These are phyloP conservation scores for Clarias laeviceps DNA, from an alignment of 2,797 vertebrate species.

Conservation along the genomic window DNA sequence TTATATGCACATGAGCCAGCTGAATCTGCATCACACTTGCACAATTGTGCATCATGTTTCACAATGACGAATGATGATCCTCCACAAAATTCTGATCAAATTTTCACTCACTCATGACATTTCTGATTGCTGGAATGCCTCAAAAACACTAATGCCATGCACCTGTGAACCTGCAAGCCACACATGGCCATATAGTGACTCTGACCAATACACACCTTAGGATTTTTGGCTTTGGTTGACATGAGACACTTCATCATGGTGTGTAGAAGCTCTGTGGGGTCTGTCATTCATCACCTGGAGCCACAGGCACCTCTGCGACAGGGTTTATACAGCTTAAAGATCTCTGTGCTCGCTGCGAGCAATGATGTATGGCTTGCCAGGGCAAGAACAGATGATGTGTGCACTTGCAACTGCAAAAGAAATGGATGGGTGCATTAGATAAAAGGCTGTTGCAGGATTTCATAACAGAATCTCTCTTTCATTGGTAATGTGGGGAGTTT, in stretches of 20 bases:
- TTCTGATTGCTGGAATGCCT: neutral
- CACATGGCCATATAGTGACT: neutral
- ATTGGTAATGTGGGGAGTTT: slow-evolving; percentile 4
- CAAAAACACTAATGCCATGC: neutral
- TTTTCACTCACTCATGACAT: neutral
- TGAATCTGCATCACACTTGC: neutral
- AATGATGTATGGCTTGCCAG: slow-evolving; percentile 48
- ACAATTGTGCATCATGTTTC: neutral
- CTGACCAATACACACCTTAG: slow-evolving; percentile 2
- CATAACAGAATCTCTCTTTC: neutral
- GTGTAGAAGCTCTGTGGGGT: slow-evolving; percentile 35
- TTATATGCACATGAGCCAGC: neutral
- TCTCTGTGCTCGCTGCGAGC: slow-evolving; percentile 34
- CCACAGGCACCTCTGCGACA: slow-evolving; percentile 41
- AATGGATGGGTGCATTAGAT: slow-evolving; percentile 35
- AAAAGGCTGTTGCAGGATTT: slow-evolving; percentile 12
- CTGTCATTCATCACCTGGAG: slow-evolving; percentile 48
- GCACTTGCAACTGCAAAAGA: slow-evolving; percentile 9
- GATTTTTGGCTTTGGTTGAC: slow-evolving; percentile 4
- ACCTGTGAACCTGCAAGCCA: slow-evolving; percentile 15
- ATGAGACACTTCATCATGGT: slow-evolving; percentile 18
- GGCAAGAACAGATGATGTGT: slow-evolving; percentile 46
- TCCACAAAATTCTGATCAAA: neutral
- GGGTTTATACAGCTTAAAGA: slow-evolving; percentile 58
- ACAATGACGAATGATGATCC: neutral